phyloP scores from a whole-genome alignment of 2,888 invertebrate species.

The Tubulanus polymorphus region DNA sequence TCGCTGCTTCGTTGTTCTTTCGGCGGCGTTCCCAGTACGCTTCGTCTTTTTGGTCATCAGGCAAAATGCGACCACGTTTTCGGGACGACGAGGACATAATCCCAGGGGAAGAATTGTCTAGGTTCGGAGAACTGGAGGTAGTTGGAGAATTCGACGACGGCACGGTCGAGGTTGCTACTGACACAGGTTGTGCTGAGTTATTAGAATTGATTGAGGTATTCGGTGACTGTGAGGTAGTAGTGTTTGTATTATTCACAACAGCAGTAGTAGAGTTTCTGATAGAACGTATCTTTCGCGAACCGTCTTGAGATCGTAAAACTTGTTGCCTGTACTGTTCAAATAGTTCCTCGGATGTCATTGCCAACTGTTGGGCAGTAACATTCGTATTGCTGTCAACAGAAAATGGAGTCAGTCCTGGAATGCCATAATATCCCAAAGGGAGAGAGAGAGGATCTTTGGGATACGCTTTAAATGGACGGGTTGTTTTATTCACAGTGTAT shows the following conservation, averaged over 20 bases:
- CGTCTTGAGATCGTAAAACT: slow-evolving; percentile 28
- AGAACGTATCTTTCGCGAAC: not conserved
- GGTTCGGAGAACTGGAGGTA: slow-evolving; percentile 2
- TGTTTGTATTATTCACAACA: no score
- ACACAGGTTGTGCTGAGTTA: not conserved
- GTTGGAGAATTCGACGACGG: slow-evolving; percentile 1
- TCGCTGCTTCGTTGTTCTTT: slow-evolving; percentile 93
- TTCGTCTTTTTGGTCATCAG: slow-evolving; percentile 64
- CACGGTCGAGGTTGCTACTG: not conserved
- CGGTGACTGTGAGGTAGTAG: not conserved
- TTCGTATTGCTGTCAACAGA: slow-evolving; percentile 26
- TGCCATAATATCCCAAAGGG: slow-evolving; percentile 53
- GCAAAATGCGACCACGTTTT: slow-evolving; percentile 37
- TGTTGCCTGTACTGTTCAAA: slow-evolving; percentile 40
- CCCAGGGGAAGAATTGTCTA: not conserved
- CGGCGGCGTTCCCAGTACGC: slow-evolving; percentile 82
- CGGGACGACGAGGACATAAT: slow-evolving; percentile 15
- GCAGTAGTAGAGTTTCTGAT: not conserved
- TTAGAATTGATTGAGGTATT: not conserved
- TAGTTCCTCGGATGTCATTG: slow-evolving; percentile 35
- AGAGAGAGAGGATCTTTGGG: slow-evolving; percentile 67
- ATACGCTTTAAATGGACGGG: slow-evolving; percentile 59
- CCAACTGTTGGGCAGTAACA: slow-evolving; percentile 27
- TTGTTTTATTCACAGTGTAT: slow-evolving; percentile 22
- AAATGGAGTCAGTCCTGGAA: slow-evolving; percentile 32